Percentiles rank a stretch among this genome's conserved stretches.
Conservation (phyloP, 1,140 invertebrate genomes). For the Octopus sinensis region DNA sequence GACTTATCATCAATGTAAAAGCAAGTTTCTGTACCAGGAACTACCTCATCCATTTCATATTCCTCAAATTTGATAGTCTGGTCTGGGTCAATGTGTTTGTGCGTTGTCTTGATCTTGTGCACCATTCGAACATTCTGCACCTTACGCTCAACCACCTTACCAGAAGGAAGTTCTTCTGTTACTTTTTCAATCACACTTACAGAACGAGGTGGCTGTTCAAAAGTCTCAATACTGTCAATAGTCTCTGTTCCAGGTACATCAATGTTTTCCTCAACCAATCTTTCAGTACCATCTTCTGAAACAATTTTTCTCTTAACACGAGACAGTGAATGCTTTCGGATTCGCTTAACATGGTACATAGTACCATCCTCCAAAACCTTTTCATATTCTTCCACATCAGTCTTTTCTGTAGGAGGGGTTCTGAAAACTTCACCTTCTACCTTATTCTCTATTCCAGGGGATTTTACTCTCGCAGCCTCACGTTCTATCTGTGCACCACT, state of each 20-base stretch:
- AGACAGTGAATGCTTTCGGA: conserved; percentile 40
- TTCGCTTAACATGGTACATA: conserved; percentile 36
- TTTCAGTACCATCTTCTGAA: conserved; percentile 8
- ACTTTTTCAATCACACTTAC: conserved; percentile 49
- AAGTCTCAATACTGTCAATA: conserved; percentile 45
- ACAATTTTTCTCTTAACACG: conserved; percentile 34
- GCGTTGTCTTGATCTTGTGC: conserved; percentile 39
- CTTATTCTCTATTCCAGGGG: no score
- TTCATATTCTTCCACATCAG: conserved; percentile 40
- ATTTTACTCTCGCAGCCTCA: background rate
- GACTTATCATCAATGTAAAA: conserved; percentile 21
- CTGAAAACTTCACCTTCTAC: no score
- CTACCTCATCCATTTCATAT: conserved; percentile 48
- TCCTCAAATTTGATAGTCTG: conserved; percentile 28
- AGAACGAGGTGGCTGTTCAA: conserved; percentile 44
- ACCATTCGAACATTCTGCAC: conserved; percentile 45
- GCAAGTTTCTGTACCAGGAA: conserved; percentile 47
- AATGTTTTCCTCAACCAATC: conserved; percentile 33
- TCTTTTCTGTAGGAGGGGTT: conserved; percentile 28
- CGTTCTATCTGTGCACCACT: conserved; percentile 45
- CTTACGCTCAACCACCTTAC: conserved; percentile 43
- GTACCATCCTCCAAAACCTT: conserved; percentile 50
- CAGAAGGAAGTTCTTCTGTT: conserved; percentile 47
- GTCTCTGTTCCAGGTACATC: conserved; percentile 32
- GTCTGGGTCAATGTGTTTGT: conserved; percentile 42